Conservation (phyloP, 92 coral and sea anemone species). For the Zoanthus sociatus region DNA sequence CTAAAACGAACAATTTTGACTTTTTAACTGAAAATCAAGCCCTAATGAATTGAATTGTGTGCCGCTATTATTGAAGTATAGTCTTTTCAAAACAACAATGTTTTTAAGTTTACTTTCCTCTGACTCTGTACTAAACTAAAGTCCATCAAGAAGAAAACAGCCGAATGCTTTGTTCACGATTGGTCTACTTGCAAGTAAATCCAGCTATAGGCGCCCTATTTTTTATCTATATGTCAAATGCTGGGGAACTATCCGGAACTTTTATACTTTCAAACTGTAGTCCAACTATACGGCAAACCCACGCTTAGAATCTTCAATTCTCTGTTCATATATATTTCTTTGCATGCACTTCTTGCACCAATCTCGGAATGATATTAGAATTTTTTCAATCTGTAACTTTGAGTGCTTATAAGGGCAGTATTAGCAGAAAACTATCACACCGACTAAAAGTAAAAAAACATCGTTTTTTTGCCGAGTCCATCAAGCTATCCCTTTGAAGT, state of each 20-base stretch:
- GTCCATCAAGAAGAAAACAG: conserved; percentile 9
- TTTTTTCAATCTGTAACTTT: not conserved
- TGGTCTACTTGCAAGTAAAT: conserved; percentile 19
- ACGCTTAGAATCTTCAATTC: not conserved
- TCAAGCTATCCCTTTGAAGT: too few species aligned
- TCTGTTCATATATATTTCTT: not conserved
- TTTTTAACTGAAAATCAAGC: not conserved
- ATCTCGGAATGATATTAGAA: not conserved
- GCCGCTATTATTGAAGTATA: not conserved
- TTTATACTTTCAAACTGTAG: not conserved
- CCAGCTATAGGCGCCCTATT: conserved; percentile 1
- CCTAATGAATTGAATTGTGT: not conserved
- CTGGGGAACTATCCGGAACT: not conserved
- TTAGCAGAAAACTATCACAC: not conserved
- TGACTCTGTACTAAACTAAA: not conserved
- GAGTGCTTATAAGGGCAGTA: not conserved
- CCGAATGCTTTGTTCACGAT: not conserved
- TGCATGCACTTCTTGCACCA: too few species aligned
- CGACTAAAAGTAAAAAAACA: not conserved
- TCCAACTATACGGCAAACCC: not conserved
- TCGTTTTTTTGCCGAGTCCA: not conserved
- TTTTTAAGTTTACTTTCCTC: not conserved
- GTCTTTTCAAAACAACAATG: not conserved
- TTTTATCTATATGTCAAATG: not conserved
- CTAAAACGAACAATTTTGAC: not conserved